Evolutionary conservation across 2,888 invertebrate genomes (phyloP).

Genomic region (Cheiracanthium punctorium): DNA sequence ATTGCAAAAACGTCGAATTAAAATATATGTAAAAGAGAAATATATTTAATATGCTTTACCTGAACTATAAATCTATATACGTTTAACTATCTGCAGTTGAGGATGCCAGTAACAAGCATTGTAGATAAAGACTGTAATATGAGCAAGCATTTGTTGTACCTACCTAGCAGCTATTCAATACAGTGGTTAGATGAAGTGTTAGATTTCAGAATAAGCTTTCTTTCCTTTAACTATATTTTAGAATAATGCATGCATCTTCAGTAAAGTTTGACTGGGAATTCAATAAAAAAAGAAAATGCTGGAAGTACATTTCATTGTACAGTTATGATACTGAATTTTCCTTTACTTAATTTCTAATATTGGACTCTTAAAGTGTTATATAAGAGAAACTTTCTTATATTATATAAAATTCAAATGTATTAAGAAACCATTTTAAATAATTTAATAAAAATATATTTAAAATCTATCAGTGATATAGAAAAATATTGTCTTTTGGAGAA

Average conservation of each 20-base stretch:
- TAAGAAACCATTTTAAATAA: too few species aligned
- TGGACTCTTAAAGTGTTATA: too few species aligned
- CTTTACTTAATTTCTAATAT: too few species aligned
- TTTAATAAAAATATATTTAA: too few species aligned
- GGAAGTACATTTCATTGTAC: too few species aligned
- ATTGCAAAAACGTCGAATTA: conserved; percentile 14
- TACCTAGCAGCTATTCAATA: conserved; percentile 56
- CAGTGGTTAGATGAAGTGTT: conserved; percentile 52
- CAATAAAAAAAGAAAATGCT: too few species aligned
- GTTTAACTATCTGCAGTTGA: conserved; percentile 45
- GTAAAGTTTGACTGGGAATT: neutral
- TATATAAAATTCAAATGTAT: too few species aligned
- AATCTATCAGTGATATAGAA: too few species aligned
- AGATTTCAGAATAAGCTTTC: conserved; percentile 26
- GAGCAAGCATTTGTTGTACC: conserved; percentile 44
- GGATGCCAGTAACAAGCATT: conserved; percentile 49
- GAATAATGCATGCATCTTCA: neutral
- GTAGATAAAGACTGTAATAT: conserved; percentile 39
- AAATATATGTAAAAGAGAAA: conserved; percentile 10
- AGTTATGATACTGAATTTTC: too few species aligned
- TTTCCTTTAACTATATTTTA: neutral
- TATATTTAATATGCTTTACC: neutral
- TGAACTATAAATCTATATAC: conserved; percentile 55
- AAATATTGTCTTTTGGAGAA: too few species aligned
- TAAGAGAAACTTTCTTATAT: too few species aligned